Conservation (phyloP, 2,888 invertebrate genomes). For the Campaea margaritaria region DNA sequence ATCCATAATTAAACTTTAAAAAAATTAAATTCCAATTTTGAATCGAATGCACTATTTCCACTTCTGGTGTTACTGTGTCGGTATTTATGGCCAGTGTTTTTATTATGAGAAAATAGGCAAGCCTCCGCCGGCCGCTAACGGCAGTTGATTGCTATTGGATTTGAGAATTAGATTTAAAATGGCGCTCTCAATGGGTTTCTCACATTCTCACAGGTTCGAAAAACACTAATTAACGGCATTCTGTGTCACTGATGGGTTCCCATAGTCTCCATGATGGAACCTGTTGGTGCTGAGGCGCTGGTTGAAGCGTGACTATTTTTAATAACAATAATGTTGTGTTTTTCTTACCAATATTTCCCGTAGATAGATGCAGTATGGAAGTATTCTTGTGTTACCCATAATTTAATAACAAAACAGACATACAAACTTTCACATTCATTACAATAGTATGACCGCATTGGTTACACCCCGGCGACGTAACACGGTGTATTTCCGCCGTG, state of each 20-base stretch:
- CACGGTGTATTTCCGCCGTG: slow-evolving; percentile 1
- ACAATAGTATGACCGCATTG: no score
- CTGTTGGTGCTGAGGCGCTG: background rate
- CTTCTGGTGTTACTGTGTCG: slow-evolving; percentile 73
- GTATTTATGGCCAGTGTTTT: slow-evolving; percentile 47
- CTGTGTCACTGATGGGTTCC: slow-evolving; percentile 37
- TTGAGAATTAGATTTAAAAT: slow-evolving; percentile 30
- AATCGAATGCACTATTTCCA: slow-evolving; percentile 72
- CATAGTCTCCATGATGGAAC: slow-evolving; percentile 21
- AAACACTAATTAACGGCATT: slow-evolving; percentile 38
- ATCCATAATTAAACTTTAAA: slow-evolving; percentile 81
- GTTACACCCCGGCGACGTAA: no score
- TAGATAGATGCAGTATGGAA: background rate
- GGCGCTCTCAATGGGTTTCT: slow-evolving; percentile 31
- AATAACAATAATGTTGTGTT: slow-evolving; percentile 4
- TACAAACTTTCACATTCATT: no score
- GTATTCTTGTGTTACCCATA: no score
- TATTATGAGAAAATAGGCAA: slow-evolving; percentile 33
- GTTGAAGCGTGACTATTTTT: background rate
- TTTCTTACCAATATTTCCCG: background rate
- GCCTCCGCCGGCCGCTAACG: slow-evolving; percentile 32
- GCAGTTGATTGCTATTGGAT: slow-evolving; percentile 40
- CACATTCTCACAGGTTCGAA: slow-evolving; percentile 41
- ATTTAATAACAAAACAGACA: no score
- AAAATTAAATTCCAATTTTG: slow-evolving; percentile 76